Evolutionary conservation across 2,797 vertebrate genomes (phyloP).

Genomic region (Pelobates cultripes): DNA sequence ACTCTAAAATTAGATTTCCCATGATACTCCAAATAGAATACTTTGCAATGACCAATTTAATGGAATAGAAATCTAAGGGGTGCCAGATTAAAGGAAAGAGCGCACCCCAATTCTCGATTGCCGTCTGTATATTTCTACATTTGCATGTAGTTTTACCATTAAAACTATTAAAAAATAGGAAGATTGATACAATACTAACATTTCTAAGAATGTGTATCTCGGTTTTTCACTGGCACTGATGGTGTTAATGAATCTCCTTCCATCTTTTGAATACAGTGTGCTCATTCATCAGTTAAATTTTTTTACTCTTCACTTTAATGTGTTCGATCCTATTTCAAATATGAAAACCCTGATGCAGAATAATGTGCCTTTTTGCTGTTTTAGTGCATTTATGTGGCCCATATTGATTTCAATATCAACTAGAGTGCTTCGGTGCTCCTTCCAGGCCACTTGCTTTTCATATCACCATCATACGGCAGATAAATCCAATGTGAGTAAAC

Average conservation of each 20-base stretch:
- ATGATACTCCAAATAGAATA: too few species aligned
- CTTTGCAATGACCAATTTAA: too few species aligned
- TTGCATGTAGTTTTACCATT: too few species aligned
- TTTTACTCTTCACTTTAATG: neutral
- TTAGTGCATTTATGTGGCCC: neutral
- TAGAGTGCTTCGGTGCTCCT: conserved; percentile 8
- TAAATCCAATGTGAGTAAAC: neutral
- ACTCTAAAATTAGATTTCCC: too few species aligned
- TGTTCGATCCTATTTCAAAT: neutral
- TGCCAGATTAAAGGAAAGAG: too few species aligned
- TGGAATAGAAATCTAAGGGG: too few species aligned
- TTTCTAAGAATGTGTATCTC: too few species aligned
- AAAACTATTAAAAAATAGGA: too few species aligned
- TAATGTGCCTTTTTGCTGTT: neutral
- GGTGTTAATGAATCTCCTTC: neutral
- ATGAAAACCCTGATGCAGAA: conserved; percentile 1
- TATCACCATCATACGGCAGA: neutral
- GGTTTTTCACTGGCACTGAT: neutral
- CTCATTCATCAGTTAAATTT: conserved; percentile 10
- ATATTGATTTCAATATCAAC: conserved; percentile 24
- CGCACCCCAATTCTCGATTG: too few species aligned
- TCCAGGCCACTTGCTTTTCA: conserved; percentile 3
- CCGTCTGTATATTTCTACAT: too few species aligned
- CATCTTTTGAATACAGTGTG: neutral
- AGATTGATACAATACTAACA: too few species aligned